Base-by-base conservation (phyloP, 2,797 vertebrate species). In the Megaceryle alcyon region DNA sequence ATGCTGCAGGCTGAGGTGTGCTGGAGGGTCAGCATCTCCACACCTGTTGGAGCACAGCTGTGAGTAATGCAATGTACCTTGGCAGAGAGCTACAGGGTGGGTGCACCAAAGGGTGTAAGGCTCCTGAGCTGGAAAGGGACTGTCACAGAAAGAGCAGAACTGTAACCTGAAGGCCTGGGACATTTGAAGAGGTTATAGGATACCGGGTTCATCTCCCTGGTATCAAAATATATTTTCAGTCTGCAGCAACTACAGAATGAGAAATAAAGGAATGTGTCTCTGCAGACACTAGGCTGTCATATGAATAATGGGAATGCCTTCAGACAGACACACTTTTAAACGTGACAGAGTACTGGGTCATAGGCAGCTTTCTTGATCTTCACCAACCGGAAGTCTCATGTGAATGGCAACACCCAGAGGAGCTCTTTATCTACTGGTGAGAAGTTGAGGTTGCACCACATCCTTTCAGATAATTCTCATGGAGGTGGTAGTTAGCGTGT, bases 11-110 rank as follows among this genome's bases (percentile, higher is more conserved):
- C 33, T 70, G 82, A 54, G 25, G 8, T 53, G 19, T 56, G 39
- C 22, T 1, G 2, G 18, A 6, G 0, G 20, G 20, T 8, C 35
- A 51, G 29, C 48, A 14, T 63, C 22, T 68, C 7, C 5, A 2
- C 10, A 71, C 5, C 3, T 3, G 1, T 3, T 41, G 46, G 20
- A 54, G 48, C 16, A 1, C 0, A 43, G 9, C 53, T 54, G n/a
- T 44, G 18, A 60, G 12, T 4, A 3, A 2, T 1, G 1, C 15
- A 43, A 39, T 26, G 21, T 13, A 49, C 28, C 1, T 1, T 72
- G 17, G 37, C 20, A n/a, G 57, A 73, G 37, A 61, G 15, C 39
- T 60, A 15, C 33, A 37, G 57, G 41, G 20, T 63, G 14, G 7
- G 14, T 28, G 19, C 35, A 43, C 46, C 14, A 19, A 31, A 54